Evolutionary conservation across 2,113 vertebrate species (phyloP), one percentile per base, ranked within the genome.

Genomic region (Chlamydotis undulata): DNA sequence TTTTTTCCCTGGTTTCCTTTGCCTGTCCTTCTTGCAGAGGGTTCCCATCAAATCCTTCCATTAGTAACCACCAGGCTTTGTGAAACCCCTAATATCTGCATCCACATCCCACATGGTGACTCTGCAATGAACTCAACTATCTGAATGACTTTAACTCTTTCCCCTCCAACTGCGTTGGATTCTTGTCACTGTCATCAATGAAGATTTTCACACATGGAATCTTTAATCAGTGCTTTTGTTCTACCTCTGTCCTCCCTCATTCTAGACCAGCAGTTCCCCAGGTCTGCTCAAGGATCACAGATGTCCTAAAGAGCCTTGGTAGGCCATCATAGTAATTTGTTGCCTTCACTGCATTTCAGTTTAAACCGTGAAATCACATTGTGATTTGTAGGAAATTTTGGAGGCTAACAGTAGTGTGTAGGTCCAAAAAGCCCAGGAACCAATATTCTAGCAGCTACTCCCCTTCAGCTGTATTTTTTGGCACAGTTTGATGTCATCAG

Each of bases 401-500:
- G 45, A 83, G 39, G 12, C 19, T 53, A 60, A 64, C 14, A 47
- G 56, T n/a, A 56, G 28, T 7, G 6, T 61, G 55, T 45, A 61
- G n/a, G 59, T 86, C 70, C 75, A 90, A 76, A 79, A 94, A 71
- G 67, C 35, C 41, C 21, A 37, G 25, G 70, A 93, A 61, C n/a
- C 50, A 41, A 16, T 65, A 10, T 86, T 92, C 67, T 77, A 85
- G 57, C 75, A 90, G 43, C 45, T 87, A 61, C 37, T 79, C 28
- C 53, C 53, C 55, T 88, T 92, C 82, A 55, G 79, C 89, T 81
- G 5, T 81, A 57, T 83, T 55, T 89, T 89, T 94, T 91, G 83
- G 73, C 68, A 89, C 11, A 28, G 45, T 37, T 61, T 3, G 5
- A 16, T 78, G 56, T 78, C 77, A 78, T 87, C 87, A 87, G 52